A percentile compares a stretch with the other conserved stretches of the same genome.
Evolutionary conservation across 2,888 invertebrate species (phyloP).

Genomic region (Troides oblongomaculatus): DNA sequence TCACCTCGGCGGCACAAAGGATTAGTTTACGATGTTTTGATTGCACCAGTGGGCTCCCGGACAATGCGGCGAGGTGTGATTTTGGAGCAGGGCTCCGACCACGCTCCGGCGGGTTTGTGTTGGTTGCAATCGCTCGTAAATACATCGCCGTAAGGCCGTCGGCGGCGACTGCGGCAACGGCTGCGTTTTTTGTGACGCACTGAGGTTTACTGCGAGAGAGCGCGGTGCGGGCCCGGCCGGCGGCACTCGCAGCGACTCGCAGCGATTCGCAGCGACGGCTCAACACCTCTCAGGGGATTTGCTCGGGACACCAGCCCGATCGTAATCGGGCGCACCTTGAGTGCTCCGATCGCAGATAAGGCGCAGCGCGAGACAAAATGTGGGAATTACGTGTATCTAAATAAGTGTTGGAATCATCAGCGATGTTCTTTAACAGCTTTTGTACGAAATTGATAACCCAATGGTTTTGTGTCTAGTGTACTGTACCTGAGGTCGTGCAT

Average conservation of each 20-base stretch:
- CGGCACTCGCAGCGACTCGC: too few relatives aligned
- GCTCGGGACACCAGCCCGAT: constrained; percentile 26
- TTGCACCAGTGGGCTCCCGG: constrained; percentile 52
- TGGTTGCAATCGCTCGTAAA: background rate
- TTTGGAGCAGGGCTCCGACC: constrained; percentile 40
- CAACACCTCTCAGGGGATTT: constrained; percentile 58
- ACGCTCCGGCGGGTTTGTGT: constrained; percentile 1
- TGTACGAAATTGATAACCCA: background rate
- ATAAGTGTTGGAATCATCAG: constrained; percentile 20
- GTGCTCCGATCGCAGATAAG: constrained; percentile 17
- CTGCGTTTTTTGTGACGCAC: background rate
- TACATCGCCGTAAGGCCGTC: background rate
- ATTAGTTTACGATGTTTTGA: constrained; percentile 71
- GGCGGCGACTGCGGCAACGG: background rate
- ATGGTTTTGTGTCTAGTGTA: too few relatives aligned
- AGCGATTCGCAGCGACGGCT: constrained; percentile 51
- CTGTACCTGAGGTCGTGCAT: too few relatives aligned
- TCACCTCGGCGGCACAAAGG: constrained; percentile 52
- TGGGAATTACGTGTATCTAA: constrained; percentile 26
- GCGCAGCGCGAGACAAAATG: constrained; percentile 10
- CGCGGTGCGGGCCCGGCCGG: constrained; percentile 48
- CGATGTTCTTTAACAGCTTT: background rate
- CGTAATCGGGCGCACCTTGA: constrained; percentile 25
- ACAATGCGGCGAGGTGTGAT: constrained; percentile 48
- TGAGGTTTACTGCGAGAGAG: constrained; percentile 32